phyloP scores from a whole-genome alignment of 2,888 invertebrate genomes.

The Phytoseiulus persimilis region DNA sequence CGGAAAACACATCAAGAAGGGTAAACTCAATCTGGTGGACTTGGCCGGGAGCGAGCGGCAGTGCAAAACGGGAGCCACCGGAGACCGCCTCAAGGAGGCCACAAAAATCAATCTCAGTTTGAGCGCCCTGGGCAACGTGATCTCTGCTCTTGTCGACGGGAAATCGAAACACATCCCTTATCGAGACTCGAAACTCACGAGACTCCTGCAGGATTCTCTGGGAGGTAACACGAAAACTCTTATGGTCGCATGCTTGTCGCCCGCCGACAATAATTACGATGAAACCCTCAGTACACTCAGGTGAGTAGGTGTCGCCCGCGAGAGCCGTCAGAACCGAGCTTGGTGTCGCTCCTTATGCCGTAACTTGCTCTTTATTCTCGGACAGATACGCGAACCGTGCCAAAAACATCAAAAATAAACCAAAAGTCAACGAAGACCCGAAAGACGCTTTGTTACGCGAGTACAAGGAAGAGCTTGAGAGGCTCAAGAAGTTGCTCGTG shows the following conservation, averaged over 20 bases:
- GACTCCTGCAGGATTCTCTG: conserved; percentile 68
- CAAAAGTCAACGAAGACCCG: conserved; percentile 77
- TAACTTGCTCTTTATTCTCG: not conserved
- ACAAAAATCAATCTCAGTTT: conserved; percentile 79
- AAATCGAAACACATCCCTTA: conserved; percentile 71
- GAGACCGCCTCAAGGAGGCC: conserved; percentile 74
- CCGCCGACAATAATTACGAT: conserved; percentile 71
- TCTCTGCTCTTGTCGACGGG: conserved; percentile 73
- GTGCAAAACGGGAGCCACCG: conserved; percentile 72
- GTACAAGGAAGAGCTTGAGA: conserved; percentile 72
- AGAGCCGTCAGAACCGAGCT: no score
- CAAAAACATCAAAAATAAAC: conserved; percentile 75
- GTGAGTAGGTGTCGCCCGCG: no score
- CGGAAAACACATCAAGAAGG: conserved; percentile 47
- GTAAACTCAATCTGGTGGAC: conserved; percentile 77
- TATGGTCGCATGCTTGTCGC: conserved; percentile 77
- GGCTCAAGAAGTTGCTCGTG: conserved; percentile 58
- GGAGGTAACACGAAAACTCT: conserved; percentile 80
- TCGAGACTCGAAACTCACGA: conserved; percentile 74
- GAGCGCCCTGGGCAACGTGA: conserved; percentile 78
- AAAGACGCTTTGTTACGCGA: conserved; percentile 75
- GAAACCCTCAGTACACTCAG: conserved; percentile 72
- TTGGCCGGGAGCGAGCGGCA: conserved; percentile 80
- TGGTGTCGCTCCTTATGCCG: not conserved
- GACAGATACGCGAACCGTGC: conserved; percentile 67